A percentile compares a stretch with the other conserved stretches of the same genome.
Evolutionary conservation across 30 jellyfish, hydroid and myxozoan species (phyloP).

Genomic region (Hydractinia symbiolongicarpus): DNA sequence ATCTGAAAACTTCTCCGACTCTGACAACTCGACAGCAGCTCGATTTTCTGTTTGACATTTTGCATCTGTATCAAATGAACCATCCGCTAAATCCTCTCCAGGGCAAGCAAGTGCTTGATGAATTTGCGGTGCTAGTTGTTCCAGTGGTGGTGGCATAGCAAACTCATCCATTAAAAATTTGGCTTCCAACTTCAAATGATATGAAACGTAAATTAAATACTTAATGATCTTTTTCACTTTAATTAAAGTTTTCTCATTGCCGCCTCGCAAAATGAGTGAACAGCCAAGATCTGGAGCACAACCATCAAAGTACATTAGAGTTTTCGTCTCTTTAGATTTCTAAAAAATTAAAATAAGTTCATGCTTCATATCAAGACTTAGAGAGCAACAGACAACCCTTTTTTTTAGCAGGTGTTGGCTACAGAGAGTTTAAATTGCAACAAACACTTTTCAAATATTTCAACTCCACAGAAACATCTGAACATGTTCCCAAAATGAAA

Average conservation of each 20-base stretch:
- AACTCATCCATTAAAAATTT: conserved; percentile 85
- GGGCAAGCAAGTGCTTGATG: not conserved
- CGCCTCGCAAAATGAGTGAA: conserved; percentile 82
- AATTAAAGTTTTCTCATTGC: conserved; percentile 39
- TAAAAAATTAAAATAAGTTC: not conserved
- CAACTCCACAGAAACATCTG: too few relatives aligned
- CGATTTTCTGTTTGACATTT: not conserved
- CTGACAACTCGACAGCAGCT: conserved; percentile 13
- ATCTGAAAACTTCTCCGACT: conserved; percentile 48
- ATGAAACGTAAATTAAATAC: conserved; percentile 83
- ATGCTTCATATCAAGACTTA: too few relatives aligned
- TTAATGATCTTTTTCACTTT: conserved; percentile 70
- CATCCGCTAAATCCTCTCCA: conserved; percentile 8
- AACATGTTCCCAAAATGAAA: not conserved
- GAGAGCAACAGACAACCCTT: too few relatives aligned
- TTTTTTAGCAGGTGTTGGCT: too few relatives aligned
- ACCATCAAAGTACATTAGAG: conserved; percentile 91
- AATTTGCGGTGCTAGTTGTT: conserved; percentile 15
- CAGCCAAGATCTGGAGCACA: conserved; percentile 96
- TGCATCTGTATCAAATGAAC: not conserved
- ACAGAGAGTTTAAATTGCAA: too few relatives aligned
- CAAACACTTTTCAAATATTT: not conserved
- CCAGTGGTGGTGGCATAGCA: conserved; percentile 87
- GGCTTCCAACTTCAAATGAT: conserved; percentile 73
- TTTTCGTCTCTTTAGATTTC: conserved; percentile 66